phyloP scores from a whole-genome alignment of 2,888 invertebrate genomes.

The Lochmaea capreae region DNA sequence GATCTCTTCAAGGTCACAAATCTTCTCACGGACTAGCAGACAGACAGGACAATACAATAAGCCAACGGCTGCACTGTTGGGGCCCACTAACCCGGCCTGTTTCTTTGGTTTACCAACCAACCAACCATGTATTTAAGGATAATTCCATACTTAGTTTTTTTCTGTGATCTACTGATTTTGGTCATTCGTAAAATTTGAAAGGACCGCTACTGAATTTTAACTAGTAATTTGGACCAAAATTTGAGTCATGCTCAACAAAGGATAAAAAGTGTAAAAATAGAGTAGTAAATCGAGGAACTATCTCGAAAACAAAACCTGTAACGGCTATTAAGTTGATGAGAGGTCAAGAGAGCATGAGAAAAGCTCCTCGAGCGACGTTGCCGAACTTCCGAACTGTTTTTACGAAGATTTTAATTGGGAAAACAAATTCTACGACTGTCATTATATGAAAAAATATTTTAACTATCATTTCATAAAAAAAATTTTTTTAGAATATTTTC shows the following conservation, averaged over 20 bases:
- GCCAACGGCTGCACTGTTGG: too few species aligned
- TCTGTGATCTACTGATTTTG: neutral
- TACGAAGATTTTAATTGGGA: constrained; percentile 6
- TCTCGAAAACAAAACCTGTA: constrained; percentile 44
- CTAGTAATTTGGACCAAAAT: constrained; percentile 25
- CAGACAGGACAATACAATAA: too few species aligned
- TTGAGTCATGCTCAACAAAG: constrained; percentile 27
- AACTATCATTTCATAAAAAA: too few species aligned
- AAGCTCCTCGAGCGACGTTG: constrained; percentile 26
- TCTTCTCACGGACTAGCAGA: too few species aligned
- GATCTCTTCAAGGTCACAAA: too few species aligned
- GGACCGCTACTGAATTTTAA: constrained; percentile 19
- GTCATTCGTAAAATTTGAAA: neutral
- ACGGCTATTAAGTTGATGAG: constrained; percentile 45
- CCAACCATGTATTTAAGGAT: too few species aligned
- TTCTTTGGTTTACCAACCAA: too few species aligned
- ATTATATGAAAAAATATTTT: neutral
- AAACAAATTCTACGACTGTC: neutral
- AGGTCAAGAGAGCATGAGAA: constrained; percentile 49
- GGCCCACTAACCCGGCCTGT: too few species aligned
- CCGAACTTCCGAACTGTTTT: constrained; percentile 21
- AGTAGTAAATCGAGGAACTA: constrained; percentile 37
- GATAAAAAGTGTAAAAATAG: constrained; percentile 41
- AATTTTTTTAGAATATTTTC: too few species aligned
- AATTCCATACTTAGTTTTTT: too few species aligned